Base-by-base conservation (phyloP, 1,140 invertebrate genomes). In the Temnothorax nylanderi region DNA sequence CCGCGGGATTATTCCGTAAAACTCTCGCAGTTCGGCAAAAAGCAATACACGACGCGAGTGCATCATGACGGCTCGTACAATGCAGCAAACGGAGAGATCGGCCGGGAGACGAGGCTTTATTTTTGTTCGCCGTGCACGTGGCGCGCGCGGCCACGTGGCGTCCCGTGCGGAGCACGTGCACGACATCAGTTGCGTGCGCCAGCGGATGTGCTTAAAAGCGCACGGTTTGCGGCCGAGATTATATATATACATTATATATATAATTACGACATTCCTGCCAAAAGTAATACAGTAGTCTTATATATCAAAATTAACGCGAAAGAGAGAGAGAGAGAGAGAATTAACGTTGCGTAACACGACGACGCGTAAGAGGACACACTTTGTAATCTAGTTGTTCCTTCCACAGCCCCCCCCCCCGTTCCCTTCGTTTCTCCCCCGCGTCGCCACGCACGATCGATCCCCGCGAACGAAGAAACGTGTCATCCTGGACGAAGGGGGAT, bases 251-350 rank as follows among this genome's bases (percentile, higher is more conserved):
- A 67, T 44, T 44, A 72, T 72, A 72, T 44, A 84, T 92, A 91
- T 86, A 91, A 85, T 92, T 92, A 90, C 75, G 76, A 92, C 88
- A 93, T 92, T 93, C 92, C 92, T 93, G 92, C 92, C 92, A 93
- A 93, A 93, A 92, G 88, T 91, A 92, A 92, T 80, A 71, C 74
- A 84, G 41, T 84, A 84, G 69, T 84, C 80, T 81, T 81, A 74
- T 77, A 85, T 62, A 75, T 74, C 81, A 85, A 85, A 74, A 85
- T 85, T 75, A 44, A 51, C 32, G 47, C 51, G n/a, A 7, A 16
- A 41, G 49, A 62, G 18, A 65, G 60, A 81, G 10, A 82, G 10
- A 37, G 18, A 72, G 21, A 65, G 60, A 81, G 21, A 82, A 26
- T 84, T 74, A 84, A 84, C 18, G 26, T 82, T 82, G 41, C 54